Evolutionary conservation across 2,888 invertebrate species (phyloP), one percentile per base, ranked within the genome.

Genomic region (Syrista parreyssii): DNA sequence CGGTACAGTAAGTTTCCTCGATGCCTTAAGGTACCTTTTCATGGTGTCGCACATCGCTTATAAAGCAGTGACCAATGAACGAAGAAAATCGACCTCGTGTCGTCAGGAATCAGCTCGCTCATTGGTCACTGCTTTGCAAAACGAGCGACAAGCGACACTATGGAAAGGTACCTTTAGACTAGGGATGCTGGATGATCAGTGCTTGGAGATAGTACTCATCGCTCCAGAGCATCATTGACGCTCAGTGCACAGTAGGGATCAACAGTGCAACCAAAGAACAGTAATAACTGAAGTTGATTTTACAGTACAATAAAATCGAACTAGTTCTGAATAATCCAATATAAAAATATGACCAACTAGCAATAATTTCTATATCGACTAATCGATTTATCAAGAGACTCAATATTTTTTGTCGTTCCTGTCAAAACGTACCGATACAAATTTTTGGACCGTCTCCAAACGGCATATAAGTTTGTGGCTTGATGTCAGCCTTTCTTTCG

Each of bases 361-460:
- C 6, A 40, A 40, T 15, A 4, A 15, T 40, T 40, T 15, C 4
- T 15, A 4, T 40, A 40, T 40, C 0, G 12, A 40, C 15, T 40
- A 1, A 40, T 40, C 15, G 15, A 40, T 40, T 15, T 15, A 40
- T 40, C 40, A 1, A 15, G 34, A 6, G 15, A 12, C 12, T 36
- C 11, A 73, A 73, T 35, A 74, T 11, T 6, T 15, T 15, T 15
- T 23, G 9, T 12, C 12, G 23, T n/a, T 72, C 30, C 1, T 1
- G 30, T 33, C 31, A 6, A 76, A 75, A 77, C 79, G 81, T 80
- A 88, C 92, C 92, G 35, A 92, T 89, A 80, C 92, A 92, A 78
- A 87, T 89, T 55, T 92, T 88, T 0, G 91, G 92, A 0, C 92
- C 92, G 36, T 91, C 90, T 4, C 92, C 92, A 40, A 92, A 92